phyloP scores from a whole-genome alignment of 2,113 vertebrate genomes.

The Chaenogobius annularis region DNA sequence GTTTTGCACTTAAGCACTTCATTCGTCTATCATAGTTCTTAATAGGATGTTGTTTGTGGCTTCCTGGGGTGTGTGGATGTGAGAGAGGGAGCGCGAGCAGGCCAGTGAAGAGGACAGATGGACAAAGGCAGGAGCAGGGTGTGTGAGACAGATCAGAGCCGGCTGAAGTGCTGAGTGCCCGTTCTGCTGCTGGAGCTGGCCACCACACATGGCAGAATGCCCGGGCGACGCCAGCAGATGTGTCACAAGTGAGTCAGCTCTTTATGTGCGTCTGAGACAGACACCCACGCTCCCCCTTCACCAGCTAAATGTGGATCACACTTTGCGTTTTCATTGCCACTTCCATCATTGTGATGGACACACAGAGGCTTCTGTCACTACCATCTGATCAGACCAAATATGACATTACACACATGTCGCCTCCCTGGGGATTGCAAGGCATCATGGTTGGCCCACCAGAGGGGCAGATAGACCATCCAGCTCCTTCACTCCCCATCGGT shows the following conservation, averaged over 20 bases:
- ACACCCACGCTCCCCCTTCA: slow-evolving; percentile 44
- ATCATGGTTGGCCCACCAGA: slow-evolving; percentile 39
- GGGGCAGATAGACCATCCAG: background rate
- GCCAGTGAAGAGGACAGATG: slow-evolving; percentile 55
- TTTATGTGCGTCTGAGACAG: slow-evolving; percentile 35
- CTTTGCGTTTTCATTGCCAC: slow-evolving; percentile 55
- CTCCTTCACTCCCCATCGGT: background rate
- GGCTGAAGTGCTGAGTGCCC: slow-evolving; percentile 62
- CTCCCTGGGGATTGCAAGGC: slow-evolving; percentile 50
- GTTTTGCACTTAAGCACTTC: background rate
- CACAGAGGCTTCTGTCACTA: slow-evolving; percentile 51
- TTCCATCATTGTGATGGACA: slow-evolving; percentile 66
- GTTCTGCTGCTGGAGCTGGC: slow-evolving; percentile 67
- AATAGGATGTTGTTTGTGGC: slow-evolving; percentile 38
- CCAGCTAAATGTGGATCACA: slow-evolving; percentile 48
- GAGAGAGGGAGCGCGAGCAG: slow-evolving; percentile 42
- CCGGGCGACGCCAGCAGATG: slow-evolving; percentile 72
- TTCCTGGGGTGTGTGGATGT: slow-evolving; percentile 16
- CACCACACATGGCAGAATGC: slow-evolving; percentile 65
- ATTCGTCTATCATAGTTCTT: background rate
- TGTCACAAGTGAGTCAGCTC: slow-evolving; percentile 74
- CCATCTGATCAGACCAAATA: slow-evolving; percentile 53
- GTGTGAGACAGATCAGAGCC: slow-evolving; percentile 69
- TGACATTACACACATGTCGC: slow-evolving; percentile 68
- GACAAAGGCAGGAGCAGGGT: slow-evolving; percentile 51